These are phyloP conservation scores for Oxygymnocypris stewartii DNA, from an alignment of 2,113 vertebrate genomes.

Conservation along the genomic window DNA sequence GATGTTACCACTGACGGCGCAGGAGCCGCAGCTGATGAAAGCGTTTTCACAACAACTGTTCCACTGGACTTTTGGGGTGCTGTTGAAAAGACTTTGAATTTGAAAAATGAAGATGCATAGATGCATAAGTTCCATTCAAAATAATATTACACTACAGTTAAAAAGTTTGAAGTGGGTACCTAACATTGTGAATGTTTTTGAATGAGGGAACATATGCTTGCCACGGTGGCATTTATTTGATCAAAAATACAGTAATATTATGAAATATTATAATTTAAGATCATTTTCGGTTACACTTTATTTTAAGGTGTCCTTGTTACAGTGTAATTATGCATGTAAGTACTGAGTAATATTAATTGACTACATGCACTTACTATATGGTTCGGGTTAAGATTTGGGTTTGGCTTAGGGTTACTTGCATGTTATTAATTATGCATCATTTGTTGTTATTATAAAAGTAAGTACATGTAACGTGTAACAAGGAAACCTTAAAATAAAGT, in stretches of 20 bases:
- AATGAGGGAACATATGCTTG: neutral
- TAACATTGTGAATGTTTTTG: neutral
- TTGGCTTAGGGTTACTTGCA: too few species aligned
- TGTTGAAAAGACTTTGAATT: slow-evolving; percentile 57
- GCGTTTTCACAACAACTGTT: slow-evolving; percentile 76
- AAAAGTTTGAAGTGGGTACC: neutral
- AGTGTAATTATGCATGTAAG: too few species aligned
- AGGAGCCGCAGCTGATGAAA: slow-evolving; percentile 58
- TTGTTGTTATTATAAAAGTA: too few species aligned
- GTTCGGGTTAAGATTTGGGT: too few species aligned
- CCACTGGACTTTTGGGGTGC: slow-evolving; percentile 72
- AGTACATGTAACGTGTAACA: too few species aligned
- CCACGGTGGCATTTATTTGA: neutral
- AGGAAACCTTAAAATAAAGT: too few species aligned
- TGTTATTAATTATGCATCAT: too few species aligned
- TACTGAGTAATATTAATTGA: too few species aligned
- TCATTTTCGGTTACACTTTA: too few species aligned
- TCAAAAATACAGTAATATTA: neutral
- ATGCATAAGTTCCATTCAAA: neutral
- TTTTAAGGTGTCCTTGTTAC: too few species aligned
- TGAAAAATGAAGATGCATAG: neutral
- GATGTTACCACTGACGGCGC: slow-evolving; percentile 73
- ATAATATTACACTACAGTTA: neutral
- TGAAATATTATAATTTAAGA: neutral
- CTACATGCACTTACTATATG: too few species aligned